Base-by-base conservation (phyloP, 2,888 invertebrate species). In the Parnassius smintheus region DNA sequence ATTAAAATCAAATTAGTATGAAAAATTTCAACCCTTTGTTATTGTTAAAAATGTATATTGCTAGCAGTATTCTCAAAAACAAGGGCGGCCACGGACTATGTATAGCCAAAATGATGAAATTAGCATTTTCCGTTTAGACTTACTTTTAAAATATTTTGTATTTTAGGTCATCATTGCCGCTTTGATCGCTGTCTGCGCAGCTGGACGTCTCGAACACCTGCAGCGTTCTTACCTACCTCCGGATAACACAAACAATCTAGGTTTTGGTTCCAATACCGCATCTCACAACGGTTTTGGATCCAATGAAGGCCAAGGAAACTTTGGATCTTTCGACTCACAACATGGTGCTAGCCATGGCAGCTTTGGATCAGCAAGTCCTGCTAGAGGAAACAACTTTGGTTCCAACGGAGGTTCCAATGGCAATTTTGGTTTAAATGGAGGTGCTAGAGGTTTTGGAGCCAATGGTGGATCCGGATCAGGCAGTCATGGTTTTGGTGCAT, bases 171-270 rank as follows among this genome's bases (percentile, higher is more conserved):
- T 89, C 52, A 70, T 87, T 46, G 86, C 87, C 66, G 76, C 85
- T 60, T 74, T 90, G 10, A 72, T 91, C 65, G 81, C 88, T 58
- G 82, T 84, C 53, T 77, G 81, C 69, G 72, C 85, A 0, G 88
- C 88, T 46, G 90, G 76, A 45, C 89, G 91, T 12, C 70, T 91
- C 55, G 91, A 91, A 65, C 84, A 88, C 44, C 77, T 91, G 2
- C 88, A 91, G 69, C 83, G 88, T 51, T 74, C 80, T 35, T 89
- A 91, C 77, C 85, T 91, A 2, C 91, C 91, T 7, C 91, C 91
- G 9, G 73, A 76, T 41, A 53, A 61, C 35, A 35, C 35, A 41
- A 53, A 61, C 35, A 54, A 48, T 64, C 35, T 66, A 64, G 44
- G 65, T 45, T 63, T 68, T 41, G 65, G 67, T 13, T 66, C 68